phyloP scores from a whole-genome alignment of 1,140 invertebrate genomes.

The Tetranychus urticae region DNA sequence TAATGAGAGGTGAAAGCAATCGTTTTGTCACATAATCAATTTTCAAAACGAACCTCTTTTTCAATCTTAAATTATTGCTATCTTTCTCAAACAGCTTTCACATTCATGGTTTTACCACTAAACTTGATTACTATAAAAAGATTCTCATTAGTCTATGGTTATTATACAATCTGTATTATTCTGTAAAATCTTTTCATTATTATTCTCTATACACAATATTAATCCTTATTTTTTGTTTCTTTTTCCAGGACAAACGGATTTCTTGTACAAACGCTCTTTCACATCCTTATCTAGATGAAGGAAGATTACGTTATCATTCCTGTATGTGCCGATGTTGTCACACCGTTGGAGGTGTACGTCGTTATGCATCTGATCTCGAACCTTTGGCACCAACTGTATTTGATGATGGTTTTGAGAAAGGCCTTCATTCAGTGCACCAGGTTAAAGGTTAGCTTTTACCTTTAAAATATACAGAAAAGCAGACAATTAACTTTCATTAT shows the following conservation, averaged over 20 bases:
- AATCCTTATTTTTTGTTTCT: background rate
- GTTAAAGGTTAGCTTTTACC: conserved; percentile 49
- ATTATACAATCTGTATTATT: background rate
- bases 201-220: background rate
- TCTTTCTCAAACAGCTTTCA: too few relatives aligned
- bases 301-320: conserved; percentile 87
- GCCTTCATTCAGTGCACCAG: conserved; percentile 67
- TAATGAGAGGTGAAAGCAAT: too few relatives aligned
- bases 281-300: conserved; percentile 92
- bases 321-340: conserved; percentile 97
- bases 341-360: conserved; percentile 38
- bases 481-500: background rate
- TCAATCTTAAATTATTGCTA: too few relatives aligned
- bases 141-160: background rate
- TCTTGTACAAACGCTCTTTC: conserved; percentile 75
- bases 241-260: conserved; percentile 60
- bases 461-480: background rate
- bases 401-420: conserved; percentile 80
- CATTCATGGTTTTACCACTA: too few relatives aligned
- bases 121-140: background rate
- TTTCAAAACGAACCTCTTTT: too few relatives aligned
- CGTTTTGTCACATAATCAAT: too few relatives aligned
- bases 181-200: background rate
- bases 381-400: conserved; percentile 64
- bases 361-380: conserved; percentile 80